Conservation (phyloP, 2,113 vertebrate species). For the Anser cygnoides region DNA sequence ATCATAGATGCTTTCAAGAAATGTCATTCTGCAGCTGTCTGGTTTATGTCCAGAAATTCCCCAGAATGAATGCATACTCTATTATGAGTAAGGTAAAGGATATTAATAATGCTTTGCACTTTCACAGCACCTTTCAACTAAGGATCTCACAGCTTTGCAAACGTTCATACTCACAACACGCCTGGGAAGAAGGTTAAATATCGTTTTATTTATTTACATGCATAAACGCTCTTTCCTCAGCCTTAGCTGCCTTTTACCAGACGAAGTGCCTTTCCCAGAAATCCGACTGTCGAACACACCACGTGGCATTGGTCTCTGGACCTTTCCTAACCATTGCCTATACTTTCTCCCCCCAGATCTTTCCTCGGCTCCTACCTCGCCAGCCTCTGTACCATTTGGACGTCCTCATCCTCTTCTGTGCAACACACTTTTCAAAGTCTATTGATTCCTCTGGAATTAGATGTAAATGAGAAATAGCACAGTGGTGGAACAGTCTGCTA, state of each 20-base stretch:
- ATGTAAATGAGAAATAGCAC: neutral
- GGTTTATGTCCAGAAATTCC: constrained; percentile 69
- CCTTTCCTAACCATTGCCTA: neutral
- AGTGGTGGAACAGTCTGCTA: neutral
- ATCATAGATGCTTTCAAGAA: constrained; percentile 72
- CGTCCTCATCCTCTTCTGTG: neutral
- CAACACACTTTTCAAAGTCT: neutral
- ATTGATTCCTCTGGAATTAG: neutral
- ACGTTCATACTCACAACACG: neutral
- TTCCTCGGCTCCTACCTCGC: rapidly evolving
- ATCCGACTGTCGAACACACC: neutral
- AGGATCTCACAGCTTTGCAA: constrained; percentile 69
- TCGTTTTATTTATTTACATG: constrained; percentile 25
- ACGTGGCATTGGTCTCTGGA: neutral
- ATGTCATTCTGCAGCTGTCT: constrained; percentile 68
- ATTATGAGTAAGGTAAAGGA: constrained; percentile 55
- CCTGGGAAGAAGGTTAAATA: constrained; percentile 38
- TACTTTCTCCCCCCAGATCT: neutral
- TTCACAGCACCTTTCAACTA: constrained; percentile 61
- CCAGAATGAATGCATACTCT: constrained; percentile 40
- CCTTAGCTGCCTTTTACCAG: neutral
- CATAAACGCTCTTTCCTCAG: neutral
- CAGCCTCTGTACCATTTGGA: neutral
- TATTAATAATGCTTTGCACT: constrained; percentile 69
- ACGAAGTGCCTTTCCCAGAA: neutral